Conservation (phyloP, 2,113 vertebrate species). For the Sakesphorus luctuosus region DNA sequence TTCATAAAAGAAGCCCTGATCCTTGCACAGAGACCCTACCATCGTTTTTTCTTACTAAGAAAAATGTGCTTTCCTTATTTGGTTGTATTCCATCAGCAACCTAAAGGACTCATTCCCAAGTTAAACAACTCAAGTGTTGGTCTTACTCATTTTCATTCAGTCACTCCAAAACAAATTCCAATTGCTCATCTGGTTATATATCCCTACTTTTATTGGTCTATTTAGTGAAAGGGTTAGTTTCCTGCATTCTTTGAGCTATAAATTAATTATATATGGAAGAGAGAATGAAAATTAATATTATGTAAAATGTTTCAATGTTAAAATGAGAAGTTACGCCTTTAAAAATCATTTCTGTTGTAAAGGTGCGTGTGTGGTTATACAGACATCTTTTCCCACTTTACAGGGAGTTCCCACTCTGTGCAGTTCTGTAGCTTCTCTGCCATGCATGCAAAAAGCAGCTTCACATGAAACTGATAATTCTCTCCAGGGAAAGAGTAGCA, state of each 20-base stretch:
- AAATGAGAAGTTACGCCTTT: not conserved
- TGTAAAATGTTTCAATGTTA: not conserved
- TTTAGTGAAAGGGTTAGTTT: not conserved
- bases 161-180: not conserved
- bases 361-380: not conserved
- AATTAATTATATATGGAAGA: not conserved
- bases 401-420: not conserved
- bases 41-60: not conserved
- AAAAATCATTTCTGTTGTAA: not conserved
- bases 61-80: not conserved
- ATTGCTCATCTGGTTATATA: not conserved
- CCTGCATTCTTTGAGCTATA: not conserved
- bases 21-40: not conserved
- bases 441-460: not conserved
- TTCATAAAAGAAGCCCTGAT: not conserved
- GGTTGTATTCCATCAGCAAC: not conserved
- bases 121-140: not conserved
- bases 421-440: slow-evolving; percentile 1
- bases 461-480: not conserved
- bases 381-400: not conserved
- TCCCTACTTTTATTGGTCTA: not conserved
- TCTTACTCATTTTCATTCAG: not conserved
- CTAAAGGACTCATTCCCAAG: not conserved
- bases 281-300: not conserved
- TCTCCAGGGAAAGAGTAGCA: not conserved